Evolutionary conservation across 1,140 invertebrate genomes (phyloP), one percentile per base, ranked within the genome.

Genomic region (Pogonus chalceus): DNA sequence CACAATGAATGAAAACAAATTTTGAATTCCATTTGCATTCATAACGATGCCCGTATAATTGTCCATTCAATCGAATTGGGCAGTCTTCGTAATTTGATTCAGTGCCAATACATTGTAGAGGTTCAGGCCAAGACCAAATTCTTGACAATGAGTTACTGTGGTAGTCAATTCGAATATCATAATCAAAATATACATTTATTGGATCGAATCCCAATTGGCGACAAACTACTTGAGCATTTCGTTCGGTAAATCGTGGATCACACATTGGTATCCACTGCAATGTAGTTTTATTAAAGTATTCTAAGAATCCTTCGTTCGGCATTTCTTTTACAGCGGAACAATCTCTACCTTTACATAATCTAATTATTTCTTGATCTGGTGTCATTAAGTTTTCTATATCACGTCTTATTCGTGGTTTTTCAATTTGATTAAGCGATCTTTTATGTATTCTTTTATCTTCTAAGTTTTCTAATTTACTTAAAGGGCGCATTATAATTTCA

Each of bases 201-300:
- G 84, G 82, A 68, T 94, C 88, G 61, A 87, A 85, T 16, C 93
- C 92, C n/a, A 99, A 69, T 67, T 98, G 90, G 20, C 89, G 78
- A 66, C 96, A 99, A 0, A 96, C 90, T 1, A 98, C 92, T 76
- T 94, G 84, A 2, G 91, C 92, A 69, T 96, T 96, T 63, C 91
- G 76, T 67, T 96, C 90, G 0, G 91, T 96, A 67, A 99, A 99
- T 53, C 92, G 77, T 48, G 80, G 78, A 75, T 99, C 96, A 72
- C 97, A 99, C 66, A 98, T 84, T 0, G 96, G 91, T 35, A 96
- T 88, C 92, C 94, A 98, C 68, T 98, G 92, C 9, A 92, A 71
- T 0, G 93, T 96, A 2, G 96, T 98, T 52, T 75, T 77, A 69
- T 99, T 99, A 67, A 90, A 98, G 61, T 95, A 87, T 73, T 99